Evolutionary conservation across 2,888 invertebrate genomes (phyloP), one percentile per base, ranked within the genome.

Genomic region (Drosophila anomelani): DNA sequence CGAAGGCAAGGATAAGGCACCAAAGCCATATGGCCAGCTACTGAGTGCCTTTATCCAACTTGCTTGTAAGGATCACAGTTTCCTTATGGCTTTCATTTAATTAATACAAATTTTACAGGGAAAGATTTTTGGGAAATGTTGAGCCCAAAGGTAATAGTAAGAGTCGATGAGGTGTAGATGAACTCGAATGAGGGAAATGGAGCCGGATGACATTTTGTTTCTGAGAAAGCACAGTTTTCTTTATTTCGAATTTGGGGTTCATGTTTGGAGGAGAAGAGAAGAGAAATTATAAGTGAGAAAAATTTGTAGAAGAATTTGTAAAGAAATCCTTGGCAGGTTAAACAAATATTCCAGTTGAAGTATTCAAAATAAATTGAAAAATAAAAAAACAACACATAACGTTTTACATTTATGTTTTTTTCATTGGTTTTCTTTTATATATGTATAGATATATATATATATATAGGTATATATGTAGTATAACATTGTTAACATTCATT

Each of bases 401-500:
- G n/a, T 36, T 8, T 12, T 38, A 53, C 49, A 54, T 36, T 51
- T 56, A 47, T n/a, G 10, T 47, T 70, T 44, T 55, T 66, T 56
- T 69, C 64, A 57, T 64, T 66, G 66, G 68, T 69, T 69, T 67
- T 41, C 53, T 54, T 59, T 54, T 66, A 43, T 55, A 60, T 53
- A 41, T 70, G 38, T 69, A 66, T 23, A 23, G 23, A 23, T 44
- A 60, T 49, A 26, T 68, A 17, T 69, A 59, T 68, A 17, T 69
- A 59, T 57, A 67, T 68, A 39, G 54, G 39, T 60, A 29, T 70
- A 54, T 70, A 60, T 71, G 53, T 71, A 58, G 56, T 79, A 66
- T 84, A 84, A 86, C 80, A 84, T 72, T 81, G 78, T 85, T 85
- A 84, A 81, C 84, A 86, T 87, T 85, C 78, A 82, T 84, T 86